Percentiles rank a stretch among this genome's conserved stretches.
Conservation (phyloP, 2,888 invertebrate species). For the Acronicta aceris region DNA sequence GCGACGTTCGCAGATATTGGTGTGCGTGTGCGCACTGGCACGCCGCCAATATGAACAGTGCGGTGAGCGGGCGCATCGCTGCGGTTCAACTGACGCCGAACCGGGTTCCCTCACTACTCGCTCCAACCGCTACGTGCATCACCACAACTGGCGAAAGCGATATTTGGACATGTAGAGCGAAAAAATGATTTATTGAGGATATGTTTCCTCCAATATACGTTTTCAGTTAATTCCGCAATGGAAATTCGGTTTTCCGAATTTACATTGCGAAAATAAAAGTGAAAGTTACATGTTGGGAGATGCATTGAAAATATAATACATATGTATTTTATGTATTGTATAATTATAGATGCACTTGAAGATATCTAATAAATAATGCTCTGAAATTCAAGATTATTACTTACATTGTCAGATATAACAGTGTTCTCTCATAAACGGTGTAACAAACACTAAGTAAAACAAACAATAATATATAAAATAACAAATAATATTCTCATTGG, state of each 20-base stretch:
- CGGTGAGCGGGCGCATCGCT: slow-evolving; percentile 85
- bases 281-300: neutral
- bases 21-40: slow-evolving; percentile 67
- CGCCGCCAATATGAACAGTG: slow-evolving; percentile 74
- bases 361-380: too few species aligned
- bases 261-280: too few species aligned
- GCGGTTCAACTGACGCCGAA: slow-evolving; percentile 74
- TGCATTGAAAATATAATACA: too few species aligned
- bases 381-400: too few species aligned
- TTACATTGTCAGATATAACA: too few species aligned
- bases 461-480: too few species aligned
- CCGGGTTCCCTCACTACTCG: slow-evolving; percentile 61
- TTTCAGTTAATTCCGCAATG: neutral
- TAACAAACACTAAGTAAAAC: too few species aligned
- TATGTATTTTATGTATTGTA: too few species aligned
- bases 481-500: too few species aligned
- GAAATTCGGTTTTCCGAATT: too few species aligned
- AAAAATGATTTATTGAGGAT: slow-evolving; percentile 26
- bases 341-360: too few species aligned
- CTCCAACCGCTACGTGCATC: slow-evolving; percentile 68
- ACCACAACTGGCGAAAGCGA: slow-evolving; percentile 66
- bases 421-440: too few species aligned
- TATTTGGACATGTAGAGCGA: slow-evolving; percentile 33
- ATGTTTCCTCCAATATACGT: slow-evolving; percentile 13
- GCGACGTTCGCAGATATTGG: slow-evolving; percentile 62